phyloP scores from a whole-genome alignment of 1,140 invertebrate genomes.

The Cepaea nemoralis region DNA sequence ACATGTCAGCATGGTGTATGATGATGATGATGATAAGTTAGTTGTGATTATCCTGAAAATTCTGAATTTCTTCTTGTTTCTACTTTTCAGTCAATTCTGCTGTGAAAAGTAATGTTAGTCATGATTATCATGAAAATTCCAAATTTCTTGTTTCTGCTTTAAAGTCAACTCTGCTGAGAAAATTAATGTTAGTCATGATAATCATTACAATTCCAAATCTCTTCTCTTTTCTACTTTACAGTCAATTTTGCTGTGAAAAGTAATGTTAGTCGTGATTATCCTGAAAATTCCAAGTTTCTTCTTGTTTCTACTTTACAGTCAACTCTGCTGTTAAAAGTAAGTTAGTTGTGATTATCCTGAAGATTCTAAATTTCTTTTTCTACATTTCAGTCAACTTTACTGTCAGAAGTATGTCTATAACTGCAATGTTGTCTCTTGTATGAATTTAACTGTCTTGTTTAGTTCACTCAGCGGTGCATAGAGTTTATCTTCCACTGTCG shows the following conservation, averaged over 20 bases:
- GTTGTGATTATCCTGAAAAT: not conserved
- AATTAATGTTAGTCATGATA: slow-evolving; percentile 55
- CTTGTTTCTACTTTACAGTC: slow-evolving; percentile 73
- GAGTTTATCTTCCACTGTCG: too few relatives aligned
- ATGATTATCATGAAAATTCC: not conserved
- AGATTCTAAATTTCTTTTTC: slow-evolving; percentile 13
- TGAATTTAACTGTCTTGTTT: too few relatives aligned
- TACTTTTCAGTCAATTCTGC: slow-evolving; percentile 77
- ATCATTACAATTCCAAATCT: not conserved
- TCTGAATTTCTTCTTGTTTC: slow-evolving; percentile 13
- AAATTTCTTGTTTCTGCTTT: slow-evolving; percentile 48
- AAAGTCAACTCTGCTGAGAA: slow-evolving; percentile 79
- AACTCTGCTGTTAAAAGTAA: slow-evolving; percentile 78
- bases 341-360: slow-evolving; percentile 75
- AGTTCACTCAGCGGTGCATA: too few relatives aligned
- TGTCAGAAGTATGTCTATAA: slow-evolving; percentile 77
- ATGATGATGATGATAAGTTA: too few relatives aligned
- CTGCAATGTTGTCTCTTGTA: too few relatives aligned
- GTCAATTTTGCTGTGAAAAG: slow-evolving; percentile 78
- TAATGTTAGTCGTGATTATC: not conserved
- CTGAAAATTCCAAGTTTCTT: not conserved
- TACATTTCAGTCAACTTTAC: slow-evolving; percentile 77
- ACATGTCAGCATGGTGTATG: too few relatives aligned
- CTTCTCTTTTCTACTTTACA: slow-evolving; percentile 63
- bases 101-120: slow-evolving; percentile 71